Base-by-base conservation (phyloP, 2,113 vertebrate species). In the Jaculus jaculus region DNA sequence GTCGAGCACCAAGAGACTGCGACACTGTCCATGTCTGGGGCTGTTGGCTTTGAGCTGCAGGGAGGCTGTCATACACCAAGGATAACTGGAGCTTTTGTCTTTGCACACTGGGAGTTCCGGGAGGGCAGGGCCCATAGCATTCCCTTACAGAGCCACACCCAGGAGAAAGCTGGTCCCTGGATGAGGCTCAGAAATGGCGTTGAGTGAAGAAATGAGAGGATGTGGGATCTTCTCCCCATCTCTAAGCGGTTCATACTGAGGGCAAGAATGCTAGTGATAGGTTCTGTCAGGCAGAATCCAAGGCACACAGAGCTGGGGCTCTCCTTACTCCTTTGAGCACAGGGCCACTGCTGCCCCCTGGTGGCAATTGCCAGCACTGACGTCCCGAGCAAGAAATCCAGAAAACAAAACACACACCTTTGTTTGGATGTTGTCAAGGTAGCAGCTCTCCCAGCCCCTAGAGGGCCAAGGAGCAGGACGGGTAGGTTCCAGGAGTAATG, bases 351-450 rank as follows among this genome's bases (percentile, higher is more conserved):
- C 81, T 82, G 63, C 89, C 95, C 92, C 77, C 95, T 42, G 18
- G 93, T 68, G 97, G 87, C 42, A 89, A 79, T 13, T 17, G 9
- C 5, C 16, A 23, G 39, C 77, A 91, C 78, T 82, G 90, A 95
- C 91, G 60, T 30, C 81, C 58, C 69, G 58, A 39, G 39, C 84
- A 68, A 71, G 73, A 78, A 91, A 91, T 54, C n/a, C 95, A 79
- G 78, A 92, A 96, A 96, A 96, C 95, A 97, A 96, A 96, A 97
- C 93, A 95, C 89, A 93, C 91, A 94, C 92, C 95, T 96, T 97
- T 97, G 96, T 96, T 96, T 92, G 73, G 32, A 10, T n/a, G 94
- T 91, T 61, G 95, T 87, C 91, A 87, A 91, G 92, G 91, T 54
- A 93, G 91, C 61, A 6, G 15, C 65, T 84, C 77, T 84, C 68